These are phyloP conservation scores for Piscicola geometra DNA, from an alignment of 2,888 invertebrate species.

Conservation along the genomic window DNA sequence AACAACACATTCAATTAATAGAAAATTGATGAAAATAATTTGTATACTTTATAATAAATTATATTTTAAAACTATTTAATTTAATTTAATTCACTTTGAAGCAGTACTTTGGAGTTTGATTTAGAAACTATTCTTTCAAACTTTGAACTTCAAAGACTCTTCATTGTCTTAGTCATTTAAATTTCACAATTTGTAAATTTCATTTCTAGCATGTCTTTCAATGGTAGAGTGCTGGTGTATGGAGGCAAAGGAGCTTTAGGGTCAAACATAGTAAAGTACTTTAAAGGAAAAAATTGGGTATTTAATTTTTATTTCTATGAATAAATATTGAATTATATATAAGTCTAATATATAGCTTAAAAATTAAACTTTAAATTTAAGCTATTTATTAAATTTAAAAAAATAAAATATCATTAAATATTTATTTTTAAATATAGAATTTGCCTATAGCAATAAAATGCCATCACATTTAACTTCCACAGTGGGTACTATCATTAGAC, in stretches of 20 bases:
- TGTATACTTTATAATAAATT: not conserved
- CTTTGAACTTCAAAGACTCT: too few species aligned
- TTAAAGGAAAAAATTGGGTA: conserved; percentile 85
- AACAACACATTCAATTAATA: too few species aligned
- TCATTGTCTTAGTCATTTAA: too few species aligned
- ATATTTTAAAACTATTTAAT: too few species aligned
- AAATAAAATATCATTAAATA: not conserved
- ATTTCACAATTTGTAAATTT: too few species aligned
- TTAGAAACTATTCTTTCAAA: too few species aligned
- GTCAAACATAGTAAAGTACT: conserved; percentile 76
- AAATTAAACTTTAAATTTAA: not conserved
- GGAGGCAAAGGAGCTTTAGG: conserved; percentile 94
- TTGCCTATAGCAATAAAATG: conserved; percentile 31
- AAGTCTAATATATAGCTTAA: too few species aligned
- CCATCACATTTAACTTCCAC: conserved; percentile 17
- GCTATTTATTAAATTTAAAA: not conserved
- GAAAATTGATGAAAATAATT: not conserved
- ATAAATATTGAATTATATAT: too few species aligned
- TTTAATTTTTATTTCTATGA: too few species aligned
- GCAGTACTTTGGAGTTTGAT: too few species aligned
- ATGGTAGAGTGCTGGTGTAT: conserved; percentile 70
- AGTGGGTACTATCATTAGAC: conserved; percentile 86
- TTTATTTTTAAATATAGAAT: conserved; percentile 19
- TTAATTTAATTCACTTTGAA: too few species aligned
- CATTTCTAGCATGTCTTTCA: conserved; percentile 37